Evolutionary conservation across 2,888 invertebrate species (phyloP).

Genomic region (Microctonus aethiopoides): DNA sequence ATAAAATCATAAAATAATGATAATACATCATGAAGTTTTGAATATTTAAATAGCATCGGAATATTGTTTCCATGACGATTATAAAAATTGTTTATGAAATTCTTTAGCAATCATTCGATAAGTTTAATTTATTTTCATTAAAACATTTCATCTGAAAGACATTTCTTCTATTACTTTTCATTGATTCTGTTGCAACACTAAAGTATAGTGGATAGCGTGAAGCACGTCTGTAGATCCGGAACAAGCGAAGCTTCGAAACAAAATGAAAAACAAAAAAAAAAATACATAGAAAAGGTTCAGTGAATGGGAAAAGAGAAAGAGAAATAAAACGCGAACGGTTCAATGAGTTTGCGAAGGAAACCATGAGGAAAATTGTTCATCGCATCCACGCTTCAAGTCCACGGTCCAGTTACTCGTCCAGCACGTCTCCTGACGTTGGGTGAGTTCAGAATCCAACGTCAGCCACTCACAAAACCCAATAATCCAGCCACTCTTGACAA

Average conservation of each 20-base stretch:
- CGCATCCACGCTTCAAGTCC: slow-evolving; percentile 31
- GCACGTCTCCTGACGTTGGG: slow-evolving; percentile 19
- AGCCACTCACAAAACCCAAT: slow-evolving; percentile 63
- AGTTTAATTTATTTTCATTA: not conserved
- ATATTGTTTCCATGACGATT: not conserved
- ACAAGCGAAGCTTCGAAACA: not conserved
- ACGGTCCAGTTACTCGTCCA: slow-evolving; percentile 25
- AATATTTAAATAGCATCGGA: no score
- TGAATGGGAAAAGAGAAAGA: not conserved
- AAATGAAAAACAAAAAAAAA: no score
- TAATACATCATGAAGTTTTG: not conserved
- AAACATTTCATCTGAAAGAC: not conserved
- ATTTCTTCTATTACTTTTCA: not conserved
- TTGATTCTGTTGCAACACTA: not conserved
- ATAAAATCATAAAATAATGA: not conserved
- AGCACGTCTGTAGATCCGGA: not conserved
- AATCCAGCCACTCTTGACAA: slow-evolving; percentile 63
- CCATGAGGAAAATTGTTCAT: slow-evolving; percentile 29
- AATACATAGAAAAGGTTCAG: not conserved
- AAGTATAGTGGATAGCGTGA: not conserved
- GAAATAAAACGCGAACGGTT: not conserved
- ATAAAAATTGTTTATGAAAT: no score
- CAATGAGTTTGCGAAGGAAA: slow-evolving; percentile 22
- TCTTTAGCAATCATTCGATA: not conserved
- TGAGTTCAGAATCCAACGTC: slow-evolving; percentile 53